Percentiles rank a stretch among this genome's conserved stretches.
Evolutionary conservation across 2,888 invertebrate genomes (phyloP).

Genomic region (Sipha maydis): DNA sequence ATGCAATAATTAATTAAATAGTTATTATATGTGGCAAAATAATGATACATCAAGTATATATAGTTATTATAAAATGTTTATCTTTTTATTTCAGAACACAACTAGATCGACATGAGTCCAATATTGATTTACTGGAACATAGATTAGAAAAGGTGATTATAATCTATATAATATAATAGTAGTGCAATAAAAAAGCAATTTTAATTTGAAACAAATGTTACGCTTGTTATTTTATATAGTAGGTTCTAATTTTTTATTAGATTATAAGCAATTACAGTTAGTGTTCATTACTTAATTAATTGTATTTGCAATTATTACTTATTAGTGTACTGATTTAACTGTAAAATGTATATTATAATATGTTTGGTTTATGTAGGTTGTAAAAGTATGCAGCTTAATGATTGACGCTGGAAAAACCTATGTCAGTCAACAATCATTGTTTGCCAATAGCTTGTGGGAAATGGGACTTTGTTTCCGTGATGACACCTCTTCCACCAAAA

Average conservation of each 20-base stretch:
- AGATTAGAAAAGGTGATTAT: constrained; percentile 84
- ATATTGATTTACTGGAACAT: constrained; percentile 87
- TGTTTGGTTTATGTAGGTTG: constrained; percentile 68
- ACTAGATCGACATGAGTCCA: constrained; percentile 86
- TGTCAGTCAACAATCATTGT: constrained; percentile 88
- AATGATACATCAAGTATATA: too few relatives aligned
- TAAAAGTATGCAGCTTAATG: constrained; percentile 89
- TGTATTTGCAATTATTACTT: not conserved
- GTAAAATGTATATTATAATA: not conserved
- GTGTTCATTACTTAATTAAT: not conserved
- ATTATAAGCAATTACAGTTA: not conserved
- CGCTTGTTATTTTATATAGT: not conserved
- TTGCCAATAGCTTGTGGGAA: constrained; percentile 90
- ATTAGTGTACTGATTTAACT: not conserved
- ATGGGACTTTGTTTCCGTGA: constrained; percentile 87
- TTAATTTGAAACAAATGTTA: not conserved
- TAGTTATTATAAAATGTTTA: not conserved
- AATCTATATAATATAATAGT: not conserved
- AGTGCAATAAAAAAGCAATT: not conserved
- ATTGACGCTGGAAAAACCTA: constrained; percentile 92
- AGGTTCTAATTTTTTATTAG: not conserved
- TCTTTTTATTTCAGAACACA: constrained; percentile 75
- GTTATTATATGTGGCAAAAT: too few relatives aligned
- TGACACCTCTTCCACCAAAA: constrained; percentile 83
- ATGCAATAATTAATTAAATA: too few relatives aligned